Conservation (phyloP, 2,888 invertebrate genomes). For the Drosophila mayaguana region DNA sequence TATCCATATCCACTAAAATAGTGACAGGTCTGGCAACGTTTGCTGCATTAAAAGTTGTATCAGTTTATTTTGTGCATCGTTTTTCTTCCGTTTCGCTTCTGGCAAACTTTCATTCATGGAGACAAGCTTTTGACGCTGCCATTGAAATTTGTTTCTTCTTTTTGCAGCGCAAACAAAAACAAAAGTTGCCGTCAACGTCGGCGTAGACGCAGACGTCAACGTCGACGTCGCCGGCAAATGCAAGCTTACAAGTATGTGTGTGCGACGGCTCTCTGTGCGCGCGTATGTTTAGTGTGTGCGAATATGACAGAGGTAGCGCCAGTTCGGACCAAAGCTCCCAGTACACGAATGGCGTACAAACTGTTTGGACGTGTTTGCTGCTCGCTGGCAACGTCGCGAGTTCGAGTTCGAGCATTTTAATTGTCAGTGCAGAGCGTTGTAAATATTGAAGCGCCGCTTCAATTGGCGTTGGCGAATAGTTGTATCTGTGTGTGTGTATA, state of each 20-base stretch:
- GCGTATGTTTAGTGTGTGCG: constrained; percentile 33
- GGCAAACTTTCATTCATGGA: constrained; percentile 68
- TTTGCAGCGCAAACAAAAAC: constrained; percentile 72
- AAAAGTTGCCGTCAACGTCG: constrained; percentile 52
- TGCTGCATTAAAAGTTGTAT: constrained; percentile 19
- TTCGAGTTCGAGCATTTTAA: constrained; percentile 51
- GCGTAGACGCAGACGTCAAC: not conserved
- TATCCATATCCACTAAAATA: no score
- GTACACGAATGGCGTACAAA: constrained; percentile 76
- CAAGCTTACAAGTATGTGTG: constrained; percentile 56
- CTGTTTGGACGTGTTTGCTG: constrained; percentile 75
- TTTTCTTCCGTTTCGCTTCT: constrained; percentile 59
- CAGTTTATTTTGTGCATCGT: constrained; percentile 63
- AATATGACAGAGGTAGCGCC: constrained; percentile 46
- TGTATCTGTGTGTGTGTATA: constrained; percentile 29
- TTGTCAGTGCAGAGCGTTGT: constrained; percentile 54
- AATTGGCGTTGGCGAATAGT: constrained; percentile 31
- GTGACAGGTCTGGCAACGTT: constrained; percentile 32
- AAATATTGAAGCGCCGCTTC: constrained; percentile 56
- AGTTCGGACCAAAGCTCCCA: constrained; percentile 64
- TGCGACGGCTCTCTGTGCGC: constrained; percentile 35
- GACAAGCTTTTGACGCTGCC: constrained; percentile 70
- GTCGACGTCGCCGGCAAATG: constrained; percentile 66
- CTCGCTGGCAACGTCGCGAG: constrained; percentile 62
- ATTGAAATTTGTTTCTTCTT: constrained; percentile 71